Evolutionary conservation across 2,888 invertebrate genomes (phyloP).

Genomic region (Xiphydria camelus): DNA sequence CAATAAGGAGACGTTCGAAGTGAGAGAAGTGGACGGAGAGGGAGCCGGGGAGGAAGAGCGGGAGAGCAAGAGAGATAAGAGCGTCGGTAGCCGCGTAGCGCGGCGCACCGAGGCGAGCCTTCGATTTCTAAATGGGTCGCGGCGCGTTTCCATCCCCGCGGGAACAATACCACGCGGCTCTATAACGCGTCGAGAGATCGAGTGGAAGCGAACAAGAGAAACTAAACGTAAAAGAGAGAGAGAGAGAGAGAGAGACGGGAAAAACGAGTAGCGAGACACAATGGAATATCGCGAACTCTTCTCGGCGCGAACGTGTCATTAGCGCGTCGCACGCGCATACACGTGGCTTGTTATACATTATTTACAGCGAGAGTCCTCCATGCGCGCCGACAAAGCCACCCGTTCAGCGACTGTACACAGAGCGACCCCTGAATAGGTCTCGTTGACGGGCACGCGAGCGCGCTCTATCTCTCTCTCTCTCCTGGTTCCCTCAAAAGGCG

Average conservation of each 20-base stretch:
- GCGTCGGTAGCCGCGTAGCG: conserved; percentile 10
- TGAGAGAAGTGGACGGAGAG: too few species aligned
- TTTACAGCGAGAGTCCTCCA: conserved; percentile 21
- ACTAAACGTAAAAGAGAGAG: background rate
- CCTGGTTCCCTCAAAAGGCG: too few species aligned
- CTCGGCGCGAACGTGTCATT: conserved; percentile 40
- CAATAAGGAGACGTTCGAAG: conserved; percentile 29
- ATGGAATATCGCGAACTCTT: conserved; percentile 33
- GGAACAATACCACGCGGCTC: background rate
- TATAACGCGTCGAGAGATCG: too few species aligned
- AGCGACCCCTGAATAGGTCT: conserved; percentile 9
- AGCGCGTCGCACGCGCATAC: conserved; percentile 28
- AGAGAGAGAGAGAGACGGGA: background rate
- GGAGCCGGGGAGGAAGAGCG: conserved; percentile 15
- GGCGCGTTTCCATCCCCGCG: background rate
- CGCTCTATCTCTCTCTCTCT: too few species aligned
- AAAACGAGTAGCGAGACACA: too few species aligned
- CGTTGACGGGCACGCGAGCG: too few species aligned
- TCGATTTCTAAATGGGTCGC: background rate
- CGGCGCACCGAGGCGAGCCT: conserved; percentile 25
- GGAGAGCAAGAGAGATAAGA: conserved; percentile 9
- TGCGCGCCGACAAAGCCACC: conserved; percentile 33
- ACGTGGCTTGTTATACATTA: conserved; percentile 42
- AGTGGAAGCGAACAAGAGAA: too few species aligned
- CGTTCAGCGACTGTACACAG: conserved; percentile 33